Base-by-base conservation (phyloP, 2,888 invertebrate genomes). In the Coelinius sp. region DNA sequence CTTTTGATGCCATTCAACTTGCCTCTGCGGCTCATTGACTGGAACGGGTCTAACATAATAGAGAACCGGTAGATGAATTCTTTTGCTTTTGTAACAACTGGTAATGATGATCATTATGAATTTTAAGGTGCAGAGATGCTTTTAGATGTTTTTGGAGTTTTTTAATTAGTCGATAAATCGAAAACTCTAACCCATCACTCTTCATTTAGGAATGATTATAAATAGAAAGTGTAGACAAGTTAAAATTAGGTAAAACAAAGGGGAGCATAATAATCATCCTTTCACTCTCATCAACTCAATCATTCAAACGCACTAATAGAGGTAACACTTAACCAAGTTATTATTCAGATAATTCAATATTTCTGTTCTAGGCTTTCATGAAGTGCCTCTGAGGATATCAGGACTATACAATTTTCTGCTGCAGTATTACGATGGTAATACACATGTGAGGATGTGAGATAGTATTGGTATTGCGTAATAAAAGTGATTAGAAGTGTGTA, bases 1-100 rank as follows among this genome's bases (percentile, higher is more conserved):
- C 59, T 59, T 59, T 59, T 27, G 31, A 59, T 35, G 6, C 31
- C 31, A 31, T 35, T 59, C 8, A 17, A 59, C 59, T 49, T 49
- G 63, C 27, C 68, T 46, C 56, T 64, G 53, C 41, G 64, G 10
- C 20, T 17, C 31, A 59, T 59, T 59, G 31, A 59, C 59, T 35
- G 17, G 49, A 22, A 49, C n/a, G 35, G 31, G 31, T 59, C 35
- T 31, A 31, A 59, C 59, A 59, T 59, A 59, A 59, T 35, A 10
- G 59, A 35, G 35, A 59, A 59, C 31, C 35, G 14, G 31, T 59
- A 31, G 17, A n/a, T 59, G 31, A 14, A 2, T 20, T n/a, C 10
- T 59, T 27, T 14, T 59, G 17, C 59, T 31, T 27, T 31, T 59
- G 59, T 59, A 59, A 25, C 35, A 31, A n/a, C 12, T 14, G 27